Evolutionary conservation across 1,140 invertebrate species (phyloP).

Genomic region (Zaprionus taronus): DNA sequence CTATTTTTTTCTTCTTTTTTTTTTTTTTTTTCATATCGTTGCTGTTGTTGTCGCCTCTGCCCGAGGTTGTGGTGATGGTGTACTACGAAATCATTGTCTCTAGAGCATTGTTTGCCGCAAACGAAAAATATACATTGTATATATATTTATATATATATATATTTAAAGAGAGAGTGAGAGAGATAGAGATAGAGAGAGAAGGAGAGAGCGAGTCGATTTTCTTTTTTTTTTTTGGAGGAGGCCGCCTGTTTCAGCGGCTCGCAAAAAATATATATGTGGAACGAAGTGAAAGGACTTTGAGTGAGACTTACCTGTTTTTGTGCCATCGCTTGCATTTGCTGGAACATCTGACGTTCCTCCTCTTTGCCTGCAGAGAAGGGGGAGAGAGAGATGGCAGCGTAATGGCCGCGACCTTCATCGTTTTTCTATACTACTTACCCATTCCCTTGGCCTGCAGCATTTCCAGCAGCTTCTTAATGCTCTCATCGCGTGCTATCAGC

Average conservation of each 20-base stretch:
- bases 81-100: conserved; percentile 78
- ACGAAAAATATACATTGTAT: conserved; percentile 46
- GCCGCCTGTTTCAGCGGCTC: conserved; percentile 39
- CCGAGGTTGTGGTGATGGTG: conserved; percentile 18
- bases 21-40: conserved; percentile 1
- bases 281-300: conserved; percentile 10
- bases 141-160: conserved; percentile 41
- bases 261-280: conserved; percentile 13
- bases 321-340: conserved; percentile 97
- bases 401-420: not conserved
- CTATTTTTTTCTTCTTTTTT: not conserved
- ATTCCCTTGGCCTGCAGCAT: conserved; percentile 99
- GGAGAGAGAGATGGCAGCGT: not conserved
- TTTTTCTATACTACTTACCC: conserved; percentile 87
- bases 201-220: conserved; percentile 36
- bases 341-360: conserved; percentile 97
- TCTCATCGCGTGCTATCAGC: conserved; percentile 96
- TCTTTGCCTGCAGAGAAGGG: conserved; percentile 90
- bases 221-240: conserved; percentile 11
- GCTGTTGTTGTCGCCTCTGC: conserved; percentile 23
- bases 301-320: conserved; percentile 95
- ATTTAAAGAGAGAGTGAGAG: conserved; percentile 19
- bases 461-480: conserved; percentile 99
- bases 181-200: conserved; percentile 14
- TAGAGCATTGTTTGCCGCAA: conserved; percentile 80